These are phyloP conservation scores for Chalcis sispes DNA, from an alignment of 2,888 invertebrate species.

Conservation along the genomic window DNA sequence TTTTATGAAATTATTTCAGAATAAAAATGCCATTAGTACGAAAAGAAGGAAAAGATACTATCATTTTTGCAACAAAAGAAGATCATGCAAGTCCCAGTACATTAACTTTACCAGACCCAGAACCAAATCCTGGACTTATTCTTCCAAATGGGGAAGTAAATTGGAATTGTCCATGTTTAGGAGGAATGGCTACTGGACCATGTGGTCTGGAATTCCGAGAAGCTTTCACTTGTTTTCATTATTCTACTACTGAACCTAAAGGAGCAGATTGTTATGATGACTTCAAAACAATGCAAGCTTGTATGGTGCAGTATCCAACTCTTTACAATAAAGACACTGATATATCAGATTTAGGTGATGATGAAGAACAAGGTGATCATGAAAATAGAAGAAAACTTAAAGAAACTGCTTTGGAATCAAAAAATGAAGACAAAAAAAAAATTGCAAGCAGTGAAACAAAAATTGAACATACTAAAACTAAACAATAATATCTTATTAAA, in stretches of 20 bases:
- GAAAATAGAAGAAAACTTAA: slow-evolving; percentile 11
- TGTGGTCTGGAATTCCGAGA: slow-evolving; percentile 95
- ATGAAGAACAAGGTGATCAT: slow-evolving; percentile 44
- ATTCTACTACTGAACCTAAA: slow-evolving; percentile 91
- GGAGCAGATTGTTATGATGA: slow-evolving; percentile 95
- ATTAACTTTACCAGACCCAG: slow-evolving; percentile 83
- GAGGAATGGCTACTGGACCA: slow-evolving; percentile 98
- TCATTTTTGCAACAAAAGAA: slow-evolving; percentile 89
- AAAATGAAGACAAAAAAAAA: slow-evolving; percentile 24
- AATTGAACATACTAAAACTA: slow-evolving; percentile 41
- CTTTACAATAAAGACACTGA: slow-evolving; percentile 87
- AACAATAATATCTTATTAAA: slow-evolving; percentile 33
- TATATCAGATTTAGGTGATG: slow-evolving; percentile 79
- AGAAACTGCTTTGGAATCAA: background rate
- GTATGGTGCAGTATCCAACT: slow-evolving; percentile 91
- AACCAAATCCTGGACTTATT: slow-evolving; percentile 88
- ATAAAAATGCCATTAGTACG: slow-evolving; percentile 67
- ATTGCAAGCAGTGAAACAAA: slow-evolving; percentile 34
- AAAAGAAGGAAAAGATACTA: slow-evolving; percentile 85
- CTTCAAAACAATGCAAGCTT: slow-evolving; percentile 93
- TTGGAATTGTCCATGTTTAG: slow-evolving; percentile 97
- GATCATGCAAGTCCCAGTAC: slow-evolving; percentile 86
- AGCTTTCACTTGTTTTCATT: slow-evolving; percentile 96
- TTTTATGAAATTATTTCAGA: slow-evolving; percentile 34
- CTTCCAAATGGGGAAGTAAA: slow-evolving; percentile 92